Evolutionary conservation across 2,113 vertebrate genomes (phyloP).

Genomic region (Phoenicopterus ruber): DNA sequence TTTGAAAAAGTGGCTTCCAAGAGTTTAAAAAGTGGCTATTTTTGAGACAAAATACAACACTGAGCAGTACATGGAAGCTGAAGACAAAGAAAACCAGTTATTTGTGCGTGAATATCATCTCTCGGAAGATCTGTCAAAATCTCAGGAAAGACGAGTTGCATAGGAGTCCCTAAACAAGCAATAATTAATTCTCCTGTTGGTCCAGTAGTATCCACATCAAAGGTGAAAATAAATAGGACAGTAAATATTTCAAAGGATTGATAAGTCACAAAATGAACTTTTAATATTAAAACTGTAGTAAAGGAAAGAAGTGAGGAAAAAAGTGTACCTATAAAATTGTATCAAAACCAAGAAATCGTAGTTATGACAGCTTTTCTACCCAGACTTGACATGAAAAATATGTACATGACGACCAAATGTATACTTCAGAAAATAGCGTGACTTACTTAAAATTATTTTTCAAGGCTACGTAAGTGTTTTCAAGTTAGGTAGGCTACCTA

Average conservation of each 20-base stretch:
- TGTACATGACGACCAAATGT: background rate
- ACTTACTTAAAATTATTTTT: background rate
- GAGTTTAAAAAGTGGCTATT: background rate
- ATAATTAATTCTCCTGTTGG: background rate
- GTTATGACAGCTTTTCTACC: background rate
- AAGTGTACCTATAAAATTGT: background rate
- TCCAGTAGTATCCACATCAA: background rate
- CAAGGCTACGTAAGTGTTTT: background rate
- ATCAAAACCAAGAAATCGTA: background rate
- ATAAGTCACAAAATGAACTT: background rate
- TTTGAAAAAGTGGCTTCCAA: background rate
- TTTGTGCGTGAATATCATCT: background rate
- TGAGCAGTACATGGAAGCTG: background rate
- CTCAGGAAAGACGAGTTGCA: background rate
- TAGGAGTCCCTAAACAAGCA: background rate
- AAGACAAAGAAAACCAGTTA: background rate
- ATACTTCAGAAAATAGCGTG: background rate
- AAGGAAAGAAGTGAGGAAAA: background rate
- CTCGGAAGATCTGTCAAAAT: background rate
- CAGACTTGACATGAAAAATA: background rate
- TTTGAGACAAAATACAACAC: background rate
- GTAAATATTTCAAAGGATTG: background rate
- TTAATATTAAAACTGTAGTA: background rate
- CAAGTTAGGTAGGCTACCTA: background rate
- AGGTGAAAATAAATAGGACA: background rate